Base-by-base conservation (phyloP, 2,888 invertebrate genomes). In the Drosophila anomelani region DNA sequence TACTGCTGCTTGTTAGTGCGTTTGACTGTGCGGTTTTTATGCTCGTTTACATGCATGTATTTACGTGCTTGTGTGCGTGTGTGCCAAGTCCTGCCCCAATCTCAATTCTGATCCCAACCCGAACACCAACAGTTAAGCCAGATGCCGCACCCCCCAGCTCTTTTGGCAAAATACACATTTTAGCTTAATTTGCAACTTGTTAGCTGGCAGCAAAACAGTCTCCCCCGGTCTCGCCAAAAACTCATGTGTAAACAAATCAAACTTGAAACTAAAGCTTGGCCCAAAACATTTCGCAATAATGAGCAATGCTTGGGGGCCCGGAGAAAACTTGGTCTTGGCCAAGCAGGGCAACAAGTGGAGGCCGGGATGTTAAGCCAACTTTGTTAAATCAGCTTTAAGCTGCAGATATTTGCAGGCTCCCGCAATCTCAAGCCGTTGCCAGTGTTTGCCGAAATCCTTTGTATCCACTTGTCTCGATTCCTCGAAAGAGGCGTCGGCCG, bases 151-250 rank as follows among this genome's bases (percentile, higher is more conserved):
- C 75, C 75, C 69, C 69, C 73, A 71, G 73, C 78, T 73, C 84
- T 78, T 78, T 80, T 80, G 80, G 81, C 84, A 83, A 80, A 80
- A 80, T 78, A 83, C 76, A 83, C 81, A 83, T 85, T 82, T 85
- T 79, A 81, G 84, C 81, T 84, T 81, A 87, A 84, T 84, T 84
- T 84, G 84, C 87, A 86, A 84, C 84, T 84, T 85, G 84, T 85
- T 85, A 81, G 81, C 85, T 80, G 85, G 72, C 85, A 80, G 77
- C 79, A 82, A 77, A 74, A 81, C 71, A 74, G 66, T 73, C 67
- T 68, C 43, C 51, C 41, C 55, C 49, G 57, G 59, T 59, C 55
- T 68, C 70, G 55, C 61, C 76, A 75, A 77, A 72, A 77, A 76
- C 80, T 74, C 78, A 85, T 82, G 73, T 82, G 78, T 78, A 82